Conservation (phyloP, 2,888 invertebrate genomes). For the Drosophila atroscutellata region DNA sequence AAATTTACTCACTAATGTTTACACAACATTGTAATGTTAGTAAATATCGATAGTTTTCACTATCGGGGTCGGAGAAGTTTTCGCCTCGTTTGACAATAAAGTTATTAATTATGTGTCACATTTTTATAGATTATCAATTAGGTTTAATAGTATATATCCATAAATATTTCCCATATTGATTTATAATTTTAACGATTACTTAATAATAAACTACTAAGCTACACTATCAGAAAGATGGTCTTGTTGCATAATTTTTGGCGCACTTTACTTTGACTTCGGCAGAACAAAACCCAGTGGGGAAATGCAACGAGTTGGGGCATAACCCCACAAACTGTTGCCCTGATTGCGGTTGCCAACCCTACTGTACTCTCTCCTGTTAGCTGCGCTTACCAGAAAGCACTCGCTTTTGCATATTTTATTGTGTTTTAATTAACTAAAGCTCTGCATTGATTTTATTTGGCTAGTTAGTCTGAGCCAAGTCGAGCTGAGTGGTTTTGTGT, state of each 20-base stretch:
- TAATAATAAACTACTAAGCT: neutral
- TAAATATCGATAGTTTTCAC: no score
- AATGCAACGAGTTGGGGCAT: conserved; percentile 12
- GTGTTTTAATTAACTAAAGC: conserved; percentile 73
- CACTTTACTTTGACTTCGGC: conserved; percentile 62
- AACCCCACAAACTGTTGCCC: conserved; percentile 22
- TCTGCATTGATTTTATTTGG: conserved; percentile 52
- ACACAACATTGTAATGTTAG: no score
- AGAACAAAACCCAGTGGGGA: conserved; percentile 49
- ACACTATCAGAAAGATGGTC: conserved; percentile 31
- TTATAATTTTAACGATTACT: neutral
- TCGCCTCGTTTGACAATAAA: no score
- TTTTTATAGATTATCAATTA: neutral
- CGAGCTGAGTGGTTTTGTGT: conserved; percentile 7
- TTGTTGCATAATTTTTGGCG: conserved; percentile 49
- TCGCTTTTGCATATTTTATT: conserved; percentile 73
- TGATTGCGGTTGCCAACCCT: conserved; percentile 38
- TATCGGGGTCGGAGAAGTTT: no score
- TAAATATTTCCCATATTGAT: neutral
- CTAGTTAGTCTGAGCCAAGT: conserved; percentile 13
- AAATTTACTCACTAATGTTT: no score
- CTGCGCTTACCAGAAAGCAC: conserved; percentile 32
- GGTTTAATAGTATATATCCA: neutral
- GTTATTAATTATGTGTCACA: neutral
- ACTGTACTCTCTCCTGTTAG: neutral